phyloP scores from a whole-genome alignment of 2,888 invertebrate genomes.

The Eubasilissa splendida region DNA sequence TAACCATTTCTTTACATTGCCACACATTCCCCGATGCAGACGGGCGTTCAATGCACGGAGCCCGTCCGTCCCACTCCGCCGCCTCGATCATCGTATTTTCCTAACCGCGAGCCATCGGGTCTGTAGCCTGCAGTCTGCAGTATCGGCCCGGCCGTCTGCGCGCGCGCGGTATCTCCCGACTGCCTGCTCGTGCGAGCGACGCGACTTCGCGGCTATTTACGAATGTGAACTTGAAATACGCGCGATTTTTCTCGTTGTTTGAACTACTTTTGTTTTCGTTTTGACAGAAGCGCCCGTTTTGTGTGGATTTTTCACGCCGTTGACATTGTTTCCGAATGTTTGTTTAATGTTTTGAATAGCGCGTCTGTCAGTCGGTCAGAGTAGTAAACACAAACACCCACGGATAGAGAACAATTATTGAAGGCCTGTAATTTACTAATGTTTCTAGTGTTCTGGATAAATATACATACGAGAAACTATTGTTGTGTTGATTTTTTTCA shows the following conservation, averaged over 20 bases:
- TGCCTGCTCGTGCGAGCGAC: neutral
- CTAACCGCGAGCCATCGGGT: slow-evolving; percentile 34
- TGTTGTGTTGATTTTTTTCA: slow-evolving; percentile 18
- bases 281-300: slow-evolving; percentile 1
- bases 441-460: slow-evolving; percentile 27
- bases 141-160: slow-evolving; percentile 45
- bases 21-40: slow-evolving; percentile 40
- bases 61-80: neutral
- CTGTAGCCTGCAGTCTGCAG: slow-evolving; percentile 34
- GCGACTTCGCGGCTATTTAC: slow-evolving; percentile 28
- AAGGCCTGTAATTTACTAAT: slow-evolving; percentile 18
- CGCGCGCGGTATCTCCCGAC: slow-evolving; percentile 37
- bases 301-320: neutral
- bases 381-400: slow-evolving; percentile 37
- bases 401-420: slow-evolving; percentile 19
- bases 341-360: slow-evolving; percentile 15
- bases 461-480: neutral
- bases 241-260: slow-evolving; percentile 14
- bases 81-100: slow-evolving; percentile 17
- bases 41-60: slow-evolving; percentile 40
- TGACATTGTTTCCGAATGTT: slow-evolving; percentile 29
- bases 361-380: slow-evolving; percentile 9
- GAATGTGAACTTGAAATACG: slow-evolving; percentile 19
- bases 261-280: slow-evolving; percentile 30
- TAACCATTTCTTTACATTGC: slow-evolving; percentile 46